Conservation (phyloP, 2,888 invertebrate species). For the Oeneis ivallda region DNA sequence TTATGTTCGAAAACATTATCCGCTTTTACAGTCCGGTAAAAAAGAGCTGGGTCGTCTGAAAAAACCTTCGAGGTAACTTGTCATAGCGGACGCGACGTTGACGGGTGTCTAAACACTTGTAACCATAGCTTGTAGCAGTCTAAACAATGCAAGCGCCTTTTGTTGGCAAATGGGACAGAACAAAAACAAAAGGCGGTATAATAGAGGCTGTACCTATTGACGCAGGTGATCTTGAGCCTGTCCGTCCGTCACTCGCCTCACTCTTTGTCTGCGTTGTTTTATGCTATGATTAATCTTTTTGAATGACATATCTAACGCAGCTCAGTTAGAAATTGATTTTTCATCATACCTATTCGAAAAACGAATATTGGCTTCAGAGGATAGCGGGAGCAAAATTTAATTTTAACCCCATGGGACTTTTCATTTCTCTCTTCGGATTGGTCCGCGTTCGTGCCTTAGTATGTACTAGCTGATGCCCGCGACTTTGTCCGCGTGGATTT, state of each 20-base stretch:
- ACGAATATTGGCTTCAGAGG: too few species aligned
- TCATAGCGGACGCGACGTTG: slow-evolving; percentile 64
- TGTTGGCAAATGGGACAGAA: slow-evolving; percentile 60
- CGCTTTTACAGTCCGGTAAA: slow-evolving; percentile 13
- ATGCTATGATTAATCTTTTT: slow-evolving; percentile 65
- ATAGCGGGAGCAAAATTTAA: too few species aligned
- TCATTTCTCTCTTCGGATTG: too few species aligned
- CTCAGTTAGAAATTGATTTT: background rate
- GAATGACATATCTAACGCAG: background rate
- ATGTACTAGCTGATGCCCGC: too few species aligned
- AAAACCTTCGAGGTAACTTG: slow-evolving; percentile 64
- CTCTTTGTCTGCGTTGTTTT: slow-evolving; percentile 34
- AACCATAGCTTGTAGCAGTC: too few species aligned
- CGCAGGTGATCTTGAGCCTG: slow-evolving; percentile 65
- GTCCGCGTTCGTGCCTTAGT: too few species aligned
- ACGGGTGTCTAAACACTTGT: slow-evolving; percentile 70
- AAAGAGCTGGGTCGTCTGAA: slow-evolving; percentile 48
- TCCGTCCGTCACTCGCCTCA: slow-evolving; percentile 53
- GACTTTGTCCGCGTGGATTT: too few species aligned
- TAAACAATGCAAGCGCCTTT: slow-evolving; percentile 64
- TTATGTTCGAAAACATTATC: too few species aligned
- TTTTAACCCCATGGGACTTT: too few species aligned
- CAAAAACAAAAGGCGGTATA: slow-evolving; percentile 66
- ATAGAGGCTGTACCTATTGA: slow-evolving; percentile 67
- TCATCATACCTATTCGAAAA: too few species aligned